Conservation (phyloP, 2,888 invertebrate genomes). For the Drosophila maculinotata region DNA sequence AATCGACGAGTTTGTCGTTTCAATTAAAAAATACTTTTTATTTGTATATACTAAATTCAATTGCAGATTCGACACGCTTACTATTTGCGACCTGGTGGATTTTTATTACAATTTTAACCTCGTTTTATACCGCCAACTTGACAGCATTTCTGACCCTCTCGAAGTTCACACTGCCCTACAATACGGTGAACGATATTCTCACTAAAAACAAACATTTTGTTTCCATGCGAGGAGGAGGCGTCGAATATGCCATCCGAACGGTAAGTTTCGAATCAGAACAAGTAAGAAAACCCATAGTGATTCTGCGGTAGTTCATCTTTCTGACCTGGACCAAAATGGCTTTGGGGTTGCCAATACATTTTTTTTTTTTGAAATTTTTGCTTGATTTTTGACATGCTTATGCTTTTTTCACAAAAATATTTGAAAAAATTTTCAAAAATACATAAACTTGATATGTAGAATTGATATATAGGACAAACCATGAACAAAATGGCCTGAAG, state of each 20-base stretch:
- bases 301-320: not conserved
- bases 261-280: slow-evolving; percentile 85
- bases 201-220: slow-evolving; percentile 90
- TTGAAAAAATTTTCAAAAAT: too few species aligned
- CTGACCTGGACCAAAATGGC: too few species aligned
- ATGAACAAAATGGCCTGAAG: too few species aligned
- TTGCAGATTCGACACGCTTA: slow-evolving; percentile 91
- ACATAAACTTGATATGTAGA: too few species aligned
- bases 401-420: too few species aligned
- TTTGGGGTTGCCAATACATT: too few species aligned
- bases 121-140: slow-evolving; percentile 95
- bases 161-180: slow-evolving; percentile 92
- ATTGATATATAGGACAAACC: too few species aligned
- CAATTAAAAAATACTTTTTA: slow-evolving; percentile 47
- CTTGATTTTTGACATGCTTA: too few species aligned
- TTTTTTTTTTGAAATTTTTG: too few species aligned
- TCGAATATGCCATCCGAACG: slow-evolving; percentile 88
- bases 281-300: rapidly evolving
- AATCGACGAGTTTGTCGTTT: slow-evolving; percentile 58
- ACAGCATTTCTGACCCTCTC: slow-evolving; percentile 95
- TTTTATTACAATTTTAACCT: slow-evolving; percentile 93
- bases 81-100: slow-evolving; percentile 97
- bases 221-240: slow-evolving; percentile 88
- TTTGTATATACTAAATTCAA: slow-evolving; percentile 15
- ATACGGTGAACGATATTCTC: slow-evolving; percentile 89